phyloP scores from a whole-genome alignment of 2,113 vertebrate species.

The Notarius quadriscutis region DNA sequence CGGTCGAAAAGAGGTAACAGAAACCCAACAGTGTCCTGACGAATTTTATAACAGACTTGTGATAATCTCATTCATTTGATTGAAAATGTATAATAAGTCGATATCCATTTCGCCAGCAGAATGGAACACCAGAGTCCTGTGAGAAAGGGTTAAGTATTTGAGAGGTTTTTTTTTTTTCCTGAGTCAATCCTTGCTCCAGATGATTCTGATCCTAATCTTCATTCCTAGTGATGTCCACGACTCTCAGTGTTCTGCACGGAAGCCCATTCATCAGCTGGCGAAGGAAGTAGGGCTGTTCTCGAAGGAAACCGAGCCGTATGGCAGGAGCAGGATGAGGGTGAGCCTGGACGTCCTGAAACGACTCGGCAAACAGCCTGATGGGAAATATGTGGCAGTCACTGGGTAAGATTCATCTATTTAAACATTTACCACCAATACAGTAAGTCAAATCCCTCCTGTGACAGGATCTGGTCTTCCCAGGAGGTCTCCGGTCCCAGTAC shows the following conservation, averaged over 20 bases:
- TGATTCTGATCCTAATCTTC: not conserved
- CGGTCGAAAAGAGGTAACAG: too few relatives aligned
- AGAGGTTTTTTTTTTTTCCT: not conserved
- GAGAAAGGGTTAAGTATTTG: not conserved
- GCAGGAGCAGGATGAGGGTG: constrained; percentile 80
- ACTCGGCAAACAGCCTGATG: constrained; percentile 75
- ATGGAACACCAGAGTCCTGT: too few relatives aligned
- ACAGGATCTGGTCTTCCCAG: too few relatives aligned
- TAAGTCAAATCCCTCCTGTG: too few relatives aligned
- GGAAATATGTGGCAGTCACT: constrained; percentile 84
- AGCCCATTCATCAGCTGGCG: constrained; percentile 74
- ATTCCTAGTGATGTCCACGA: constrained; percentile 77
- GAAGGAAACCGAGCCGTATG: constrained; percentile 78
- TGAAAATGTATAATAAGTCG: too few relatives aligned
- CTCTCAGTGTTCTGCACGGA: constrained; percentile 73
- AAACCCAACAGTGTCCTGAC: too few relatives aligned
- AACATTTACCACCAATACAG: not conserved
- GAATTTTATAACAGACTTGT: too few relatives aligned
- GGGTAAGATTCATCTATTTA: constrained; percentile 68
- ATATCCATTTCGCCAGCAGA: too few relatives aligned
- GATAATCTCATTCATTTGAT: too few relatives aligned
- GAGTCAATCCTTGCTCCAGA: not conserved
- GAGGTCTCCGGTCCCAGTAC: too few relatives aligned
- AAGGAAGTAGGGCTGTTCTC: constrained; percentile 78
- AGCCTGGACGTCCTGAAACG: constrained; percentile 73